Percentiles rank a stretch among this genome's conserved stretches.
Conservation (phyloP, 1,140 invertebrate genomes). For the Fopius arisanus region DNA sequence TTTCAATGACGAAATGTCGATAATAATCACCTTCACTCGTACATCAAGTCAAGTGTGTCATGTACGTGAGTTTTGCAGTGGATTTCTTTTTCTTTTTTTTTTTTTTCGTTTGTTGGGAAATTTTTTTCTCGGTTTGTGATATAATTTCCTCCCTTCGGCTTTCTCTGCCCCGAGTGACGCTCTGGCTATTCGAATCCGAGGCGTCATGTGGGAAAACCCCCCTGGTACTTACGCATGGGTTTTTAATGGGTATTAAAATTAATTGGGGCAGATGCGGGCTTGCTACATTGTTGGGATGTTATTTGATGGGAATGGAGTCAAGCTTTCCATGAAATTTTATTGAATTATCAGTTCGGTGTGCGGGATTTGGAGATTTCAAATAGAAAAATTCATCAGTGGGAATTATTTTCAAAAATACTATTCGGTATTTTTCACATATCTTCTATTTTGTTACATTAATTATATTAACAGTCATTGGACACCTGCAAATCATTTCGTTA, state of each 20-base stretch:
- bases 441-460: too few relatives aligned
- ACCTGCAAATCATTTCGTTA: too few relatives aligned
- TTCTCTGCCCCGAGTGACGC: constrained; percentile 23
- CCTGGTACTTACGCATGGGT: not conserved
- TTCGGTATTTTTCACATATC: too few relatives aligned
- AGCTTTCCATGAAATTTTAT: not conserved
- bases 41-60: not conserved
- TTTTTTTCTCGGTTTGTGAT: not conserved
- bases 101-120: not conserved
- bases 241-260: not conserved
- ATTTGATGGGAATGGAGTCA: not conserved
- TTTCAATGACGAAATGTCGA: constrained; percentile 23
- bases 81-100: constrained; percentile 1
- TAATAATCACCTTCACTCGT: constrained; percentile 18
- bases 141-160: not conserved
- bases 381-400: too few relatives aligned
- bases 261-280: not conserved
- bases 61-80: not conserved
- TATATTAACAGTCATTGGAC: too few relatives aligned
- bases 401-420: too few relatives aligned
- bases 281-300: not conserved
- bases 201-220: not conserved
- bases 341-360: too few relatives aligned
- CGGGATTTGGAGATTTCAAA: too few relatives aligned
- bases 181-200: not conserved